Evolutionary conservation across 2,113 vertebrate species (phyloP), one percentile per base, ranked within the genome.

Genomic region (Eptesicus fuscus): DNA sequence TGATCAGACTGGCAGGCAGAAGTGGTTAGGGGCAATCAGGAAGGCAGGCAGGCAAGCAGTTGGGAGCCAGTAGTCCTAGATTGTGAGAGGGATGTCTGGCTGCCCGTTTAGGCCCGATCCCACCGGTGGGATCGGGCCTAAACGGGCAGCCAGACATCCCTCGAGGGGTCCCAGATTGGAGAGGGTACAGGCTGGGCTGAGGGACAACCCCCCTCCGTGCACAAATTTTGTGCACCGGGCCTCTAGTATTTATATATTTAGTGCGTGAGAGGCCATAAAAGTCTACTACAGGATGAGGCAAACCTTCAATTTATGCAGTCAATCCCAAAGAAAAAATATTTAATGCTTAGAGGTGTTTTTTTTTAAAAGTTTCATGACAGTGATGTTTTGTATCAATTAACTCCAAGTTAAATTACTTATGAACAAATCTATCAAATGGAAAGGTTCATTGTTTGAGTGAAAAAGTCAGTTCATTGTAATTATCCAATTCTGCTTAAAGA

Each of bases 401-500:
- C 94, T 95, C 2, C 1, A 30, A 88, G 79, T 91, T 93, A 90
- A 95, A 74, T 95, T 85, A 83, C 87, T 92, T 93, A 91, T 30
- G 23, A 56, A 49, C 3, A 88, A 79, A 32, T 51, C 63, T 76
- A 87, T 13, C n/a, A 94, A 18, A 32, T 8, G 7, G 80, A 83
- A 88, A 79, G 79, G 11, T 74, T 93, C 89, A 20, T 51, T 28
- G 1, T 74, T 59, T n/a, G 53, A 91, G 49, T 32, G 47, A 88
- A 49, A 87, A 82, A 88, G 53, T 10, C 69, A 84, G 67, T 86
- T 85, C 78, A 44, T 42, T 87, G 6, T 47, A 86, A 95, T 96
- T 96, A 95, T 86, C 89, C 56, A 78, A 90, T 96, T 95, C 77
- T 95, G 83, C 87, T 94, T 95, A 83, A 93, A 96, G 94, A 94